Conservation (phyloP, 2,113 vertebrate species). For the Labeo catla region DNA sequence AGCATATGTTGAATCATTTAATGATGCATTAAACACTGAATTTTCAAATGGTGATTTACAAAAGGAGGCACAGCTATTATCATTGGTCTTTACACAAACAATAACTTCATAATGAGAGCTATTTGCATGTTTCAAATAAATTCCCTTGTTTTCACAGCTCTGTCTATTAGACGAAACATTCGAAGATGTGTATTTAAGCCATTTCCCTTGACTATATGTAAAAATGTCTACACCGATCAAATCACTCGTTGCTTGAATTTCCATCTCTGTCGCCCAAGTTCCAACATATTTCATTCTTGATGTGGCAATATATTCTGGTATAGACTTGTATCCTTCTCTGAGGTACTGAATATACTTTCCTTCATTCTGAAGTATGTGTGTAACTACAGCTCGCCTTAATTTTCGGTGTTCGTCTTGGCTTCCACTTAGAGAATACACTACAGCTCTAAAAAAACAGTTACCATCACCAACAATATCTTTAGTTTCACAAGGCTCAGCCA, state of each 20-base stretch:
- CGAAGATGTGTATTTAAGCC: constrained; percentile 14
- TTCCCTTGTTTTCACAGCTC: neutral
- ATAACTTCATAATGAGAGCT: constrained; percentile 1
- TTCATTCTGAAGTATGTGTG: neutral
- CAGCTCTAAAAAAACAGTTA: neutral
- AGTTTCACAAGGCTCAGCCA: neutral
- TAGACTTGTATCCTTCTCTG: neutral
- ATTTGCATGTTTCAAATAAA: neutral
- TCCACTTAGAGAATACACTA: neutral
- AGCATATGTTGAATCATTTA: too few relatives aligned
- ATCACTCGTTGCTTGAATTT: constrained; percentile 24
- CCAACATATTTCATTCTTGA: constrained; percentile 29
- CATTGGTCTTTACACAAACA: neutral
- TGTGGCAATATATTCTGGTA: neutral
- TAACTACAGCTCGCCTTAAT: neutral
- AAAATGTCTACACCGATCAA: constrained; percentile 13
- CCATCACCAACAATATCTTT: neutral
- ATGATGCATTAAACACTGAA: neutral
- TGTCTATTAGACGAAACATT: neutral
- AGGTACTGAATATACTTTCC: neutral
- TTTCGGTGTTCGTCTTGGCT: neutral
- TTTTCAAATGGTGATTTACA: too few relatives aligned
- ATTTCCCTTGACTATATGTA: constrained; percentile 8
- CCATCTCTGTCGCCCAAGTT: constrained; percentile 32
- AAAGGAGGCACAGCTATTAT: too few relatives aligned